phyloP scores from a whole-genome alignment of 2,113 vertebrate genomes.

The Dascyllus trimaculatus region DNA sequence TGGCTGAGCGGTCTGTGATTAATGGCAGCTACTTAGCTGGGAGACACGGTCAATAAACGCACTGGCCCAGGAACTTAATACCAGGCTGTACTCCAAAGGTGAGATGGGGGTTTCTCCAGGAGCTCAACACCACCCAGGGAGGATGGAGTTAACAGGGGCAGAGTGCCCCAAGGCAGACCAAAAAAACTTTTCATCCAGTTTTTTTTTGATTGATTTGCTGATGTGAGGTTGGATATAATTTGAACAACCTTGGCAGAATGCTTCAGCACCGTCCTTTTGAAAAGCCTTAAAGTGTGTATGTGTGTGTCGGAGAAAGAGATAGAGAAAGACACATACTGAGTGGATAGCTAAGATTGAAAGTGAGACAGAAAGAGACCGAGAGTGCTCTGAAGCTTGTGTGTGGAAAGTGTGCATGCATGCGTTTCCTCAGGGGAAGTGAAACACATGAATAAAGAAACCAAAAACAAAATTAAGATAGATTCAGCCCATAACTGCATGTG shows the following conservation, averaged over 20 bases:
- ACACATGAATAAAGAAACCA: background rate
- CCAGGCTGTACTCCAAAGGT: constrained; percentile 34
- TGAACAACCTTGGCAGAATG: constrained; percentile 11
- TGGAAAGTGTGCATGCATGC: background rate
- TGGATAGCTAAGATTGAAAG: background rate
- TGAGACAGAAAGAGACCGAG: constrained; percentile 8
- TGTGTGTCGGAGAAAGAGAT: background rate
- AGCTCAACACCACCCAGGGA: constrained; percentile 10
- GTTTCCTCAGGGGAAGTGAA: background rate
- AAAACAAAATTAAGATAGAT: constrained; percentile 18
- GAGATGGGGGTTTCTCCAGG: constrained; percentile 20
- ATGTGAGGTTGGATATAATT: constrained; percentile 31
- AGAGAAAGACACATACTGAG: background rate
- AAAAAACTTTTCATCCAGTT: background rate
- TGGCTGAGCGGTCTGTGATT: constrained; percentile 69
- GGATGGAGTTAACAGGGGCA: constrained; percentile 6
- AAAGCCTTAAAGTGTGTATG: constrained; percentile 12
- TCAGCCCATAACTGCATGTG: background rate
- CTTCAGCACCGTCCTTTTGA: background rate
- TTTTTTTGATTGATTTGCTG: constrained; percentile 5
- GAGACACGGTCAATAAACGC: constrained; percentile 75
- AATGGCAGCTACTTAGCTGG: constrained; percentile 72
- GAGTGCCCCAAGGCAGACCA: background rate
- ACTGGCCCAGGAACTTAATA: constrained; percentile 65
- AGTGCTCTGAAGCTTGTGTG: background rate